Conservation (phyloP, 1,140 invertebrate genomes). For the Cataglyphis hispanica region DNA sequence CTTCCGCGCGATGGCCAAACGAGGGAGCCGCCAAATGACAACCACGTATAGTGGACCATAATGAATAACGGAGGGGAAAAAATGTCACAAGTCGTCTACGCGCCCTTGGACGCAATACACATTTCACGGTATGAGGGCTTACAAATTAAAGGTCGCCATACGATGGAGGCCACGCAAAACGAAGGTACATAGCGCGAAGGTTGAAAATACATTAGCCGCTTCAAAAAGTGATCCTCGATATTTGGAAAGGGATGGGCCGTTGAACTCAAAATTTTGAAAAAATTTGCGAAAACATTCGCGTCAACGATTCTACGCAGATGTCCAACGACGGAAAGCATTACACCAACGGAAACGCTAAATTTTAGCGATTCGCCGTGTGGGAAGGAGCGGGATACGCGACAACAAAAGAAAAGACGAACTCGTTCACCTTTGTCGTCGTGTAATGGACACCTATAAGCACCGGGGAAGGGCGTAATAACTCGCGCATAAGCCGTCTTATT, state of each 20-base stretch:
- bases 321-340: constrained; percentile 50
- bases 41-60: constrained; percentile 59
- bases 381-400: constrained; percentile 67
- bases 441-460: constrained; percentile 83
- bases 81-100: constrained; percentile 58
- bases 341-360: constrained; percentile 74
- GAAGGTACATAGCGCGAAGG: not conserved
- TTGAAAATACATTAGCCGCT: not conserved
- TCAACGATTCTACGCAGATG: constrained; percentile 39
- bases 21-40: constrained; percentile 64
- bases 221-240: not conserved
- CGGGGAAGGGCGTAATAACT: constrained; percentile 84
- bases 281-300: not conserved
- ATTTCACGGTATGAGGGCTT: not conserved
- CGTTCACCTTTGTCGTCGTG: constrained; percentile 71
- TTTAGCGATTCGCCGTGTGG: constrained; percentile 59
- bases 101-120: constrained; percentile 26
- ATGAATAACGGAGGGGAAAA: constrained; percentile 28
- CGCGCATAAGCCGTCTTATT: constrained; percentile 78
- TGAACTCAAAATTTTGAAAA: constrained; percentile 3
- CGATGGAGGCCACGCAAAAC: not conserved
- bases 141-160: constrained; percentile 41
- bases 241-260: not conserved
- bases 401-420: constrained; percentile 73
- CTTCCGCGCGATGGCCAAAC: constrained; percentile 2